Evolutionary conservation across 2,888 invertebrate species (phyloP), one percentile per base, ranked within the genome.

Genomic region (Tiliacea citrago): DNA sequence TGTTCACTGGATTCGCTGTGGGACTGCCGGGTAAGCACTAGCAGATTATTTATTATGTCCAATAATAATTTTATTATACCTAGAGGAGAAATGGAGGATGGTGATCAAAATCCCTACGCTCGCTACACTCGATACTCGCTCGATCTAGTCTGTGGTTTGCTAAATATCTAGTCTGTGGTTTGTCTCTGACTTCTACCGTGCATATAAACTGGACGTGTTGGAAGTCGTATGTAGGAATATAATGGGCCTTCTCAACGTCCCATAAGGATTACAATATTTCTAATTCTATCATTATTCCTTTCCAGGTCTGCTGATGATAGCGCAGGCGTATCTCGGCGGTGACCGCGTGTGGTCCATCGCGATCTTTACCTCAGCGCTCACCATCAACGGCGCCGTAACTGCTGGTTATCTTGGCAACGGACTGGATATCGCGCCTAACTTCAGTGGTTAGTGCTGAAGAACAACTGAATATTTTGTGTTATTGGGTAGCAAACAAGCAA

Each of bases 321-420:
- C 97, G 0, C 98, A 98, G 90, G 98, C 98, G 1, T 97, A 97
- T 90, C 96, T 97, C 85, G 98, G 98, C 0, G 97, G 97, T 86
- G 97, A 98, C 92, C 97, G 97, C 24, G 92, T 96, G n/a, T 97
- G 97, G 92, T 98, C 98, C 1, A 98, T 98, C 55, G 95, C 97
- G 0, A 98, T 98, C 86, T 98, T 99, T 93, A 98, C 98, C 0
- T 92, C 97, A 57, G 98, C 98, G 0, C 94, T 98, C 42, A 98
- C 98, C 83, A 97, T 98, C 88, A 98, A 98, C 93, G 99, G 99
- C 35, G 98, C 98, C 0, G 98, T 98, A 24, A 98, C 98, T 0
- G 98, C 98, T 16, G 98, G 98, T 0, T 98, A 98, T 92, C 97
- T 98, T 47, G 98, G 98, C 81, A 98, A 98, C 90, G 98, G 98